Conservation (phyloP, 2,888 invertebrate species). For the Lasius fuliginosus region DNA sequence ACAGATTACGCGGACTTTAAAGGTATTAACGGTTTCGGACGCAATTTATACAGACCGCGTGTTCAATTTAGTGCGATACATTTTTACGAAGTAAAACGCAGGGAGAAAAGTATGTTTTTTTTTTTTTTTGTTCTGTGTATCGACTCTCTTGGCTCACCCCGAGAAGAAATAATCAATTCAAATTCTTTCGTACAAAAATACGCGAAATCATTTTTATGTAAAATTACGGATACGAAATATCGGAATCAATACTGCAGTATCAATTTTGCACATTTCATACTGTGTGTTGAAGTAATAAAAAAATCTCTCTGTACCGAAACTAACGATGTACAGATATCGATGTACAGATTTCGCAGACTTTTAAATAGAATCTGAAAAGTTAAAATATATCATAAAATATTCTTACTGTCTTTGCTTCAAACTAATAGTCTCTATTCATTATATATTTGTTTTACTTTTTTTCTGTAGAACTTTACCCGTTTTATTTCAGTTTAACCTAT, state of each 20-base stretch:
- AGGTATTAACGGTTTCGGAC: slow-evolving; percentile 46
- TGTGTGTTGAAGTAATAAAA: background rate
- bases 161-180: background rate
- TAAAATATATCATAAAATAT: background rate
- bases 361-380: background rate
- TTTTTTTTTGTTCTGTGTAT: background rate
- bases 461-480: background rate
- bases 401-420: background rate
- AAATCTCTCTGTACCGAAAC: background rate
- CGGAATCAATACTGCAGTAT: background rate
- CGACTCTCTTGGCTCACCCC: background rate
- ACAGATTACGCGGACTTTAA: slow-evolving; percentile 48
- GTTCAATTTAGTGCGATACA: slow-evolving; percentile 39
- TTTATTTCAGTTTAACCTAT: background rate
- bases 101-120: background rate
- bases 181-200: slow-evolving; percentile 8
- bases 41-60: slow-evolving; percentile 37
- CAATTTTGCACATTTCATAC: background rate
- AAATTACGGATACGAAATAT: background rate
- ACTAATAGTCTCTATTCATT: background rate
- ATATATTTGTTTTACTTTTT: background rate
- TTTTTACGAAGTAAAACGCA: slow-evolving; percentile 8
- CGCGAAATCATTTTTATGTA: background rate
- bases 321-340: background rate
- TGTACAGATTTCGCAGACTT: background rate